phyloP scores from a whole-genome alignment of 1,140 invertebrate genomes.

The Homalodisca vitripennis region DNA sequence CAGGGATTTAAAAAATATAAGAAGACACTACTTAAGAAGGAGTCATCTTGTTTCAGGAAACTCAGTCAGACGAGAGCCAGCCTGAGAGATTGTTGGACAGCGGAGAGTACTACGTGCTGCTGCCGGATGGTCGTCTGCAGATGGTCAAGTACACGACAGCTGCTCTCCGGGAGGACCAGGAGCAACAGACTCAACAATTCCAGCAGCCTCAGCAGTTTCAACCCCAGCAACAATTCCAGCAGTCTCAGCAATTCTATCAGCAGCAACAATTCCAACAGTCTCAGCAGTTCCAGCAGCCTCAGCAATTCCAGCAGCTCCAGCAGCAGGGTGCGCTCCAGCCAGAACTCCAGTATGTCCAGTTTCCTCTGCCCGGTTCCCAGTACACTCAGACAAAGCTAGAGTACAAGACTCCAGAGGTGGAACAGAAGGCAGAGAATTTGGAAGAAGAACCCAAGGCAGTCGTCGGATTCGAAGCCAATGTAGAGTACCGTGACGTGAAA shows the following conservation, averaged over 20 bases:
- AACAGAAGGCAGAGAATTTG: conserved; percentile 5
- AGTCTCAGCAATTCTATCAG: no score
- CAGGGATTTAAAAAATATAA: no score
- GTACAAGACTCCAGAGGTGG: background rate
- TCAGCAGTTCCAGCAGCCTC: background rate
- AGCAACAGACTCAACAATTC: no score
- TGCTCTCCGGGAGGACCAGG: no score
- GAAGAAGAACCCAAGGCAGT: background rate
- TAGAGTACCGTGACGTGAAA: conserved; percentile 42
- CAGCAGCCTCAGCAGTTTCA: no score
- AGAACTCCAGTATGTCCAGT: background rate
- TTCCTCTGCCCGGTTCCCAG: background rate
- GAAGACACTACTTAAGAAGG: no score
- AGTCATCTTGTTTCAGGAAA: no score
- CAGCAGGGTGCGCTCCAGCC: background rate
- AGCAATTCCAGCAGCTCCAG: conserved; percentile 6
- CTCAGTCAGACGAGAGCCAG: background rate
- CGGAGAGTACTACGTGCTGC: conserved; percentile 68
- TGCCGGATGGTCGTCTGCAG: conserved; percentile 74
- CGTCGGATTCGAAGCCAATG: conserved; percentile 37
- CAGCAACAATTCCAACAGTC: no score
- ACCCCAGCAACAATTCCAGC: no score
- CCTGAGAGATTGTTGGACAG: conserved; percentile 39
- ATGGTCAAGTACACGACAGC: no score
- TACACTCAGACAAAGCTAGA: background rate